A percentile compares a stretch with the other conserved stretches of the same genome.
phyloP scores from a whole-genome alignment of 2,113 vertebrate species.

The Aptenodytes patagonicus region DNA sequence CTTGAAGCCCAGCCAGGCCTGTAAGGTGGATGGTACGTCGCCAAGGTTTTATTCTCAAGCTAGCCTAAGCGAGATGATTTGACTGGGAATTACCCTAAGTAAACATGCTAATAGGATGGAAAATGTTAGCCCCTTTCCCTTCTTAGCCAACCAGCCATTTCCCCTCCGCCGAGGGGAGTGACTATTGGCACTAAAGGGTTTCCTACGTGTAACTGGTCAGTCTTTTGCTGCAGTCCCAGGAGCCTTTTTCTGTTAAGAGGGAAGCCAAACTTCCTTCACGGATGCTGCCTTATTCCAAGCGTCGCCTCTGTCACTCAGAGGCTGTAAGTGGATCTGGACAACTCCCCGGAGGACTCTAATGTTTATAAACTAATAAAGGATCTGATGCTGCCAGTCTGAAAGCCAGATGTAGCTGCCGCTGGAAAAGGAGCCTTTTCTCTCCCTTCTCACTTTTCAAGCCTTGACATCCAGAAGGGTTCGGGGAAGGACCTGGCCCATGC shows the following conservation, averaged over 20 bases:
- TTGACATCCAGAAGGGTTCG: neutral
- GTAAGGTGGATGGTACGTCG: neutral
- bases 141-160: neutral
- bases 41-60: neutral
- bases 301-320: neutral
- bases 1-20: neutral
- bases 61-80: neutral
- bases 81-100: neutral
- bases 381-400: slow-evolving; percentile 11
- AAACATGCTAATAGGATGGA: neutral
- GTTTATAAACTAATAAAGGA: slow-evolving; percentile 44
- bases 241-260: slow-evolving; percentile 22
- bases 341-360: neutral
- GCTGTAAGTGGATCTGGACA: slow-evolving; percentile 4
- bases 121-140: slow-evolving; percentile 14
- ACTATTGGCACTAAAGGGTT: neutral
- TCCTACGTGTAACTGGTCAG: neutral
- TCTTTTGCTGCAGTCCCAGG: neutral
- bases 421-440: neutral
- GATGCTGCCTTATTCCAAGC: slow-evolving; percentile 1
- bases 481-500: neutral
- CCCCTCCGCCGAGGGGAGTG: neutral
- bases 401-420: neutral
- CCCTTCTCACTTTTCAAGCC: neutral
- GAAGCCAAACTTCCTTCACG: slow-evolving; percentile 19